Evolutionary conservation across 2,888 invertebrate species (phyloP).

Genomic region (Oithona nana): DNA sequence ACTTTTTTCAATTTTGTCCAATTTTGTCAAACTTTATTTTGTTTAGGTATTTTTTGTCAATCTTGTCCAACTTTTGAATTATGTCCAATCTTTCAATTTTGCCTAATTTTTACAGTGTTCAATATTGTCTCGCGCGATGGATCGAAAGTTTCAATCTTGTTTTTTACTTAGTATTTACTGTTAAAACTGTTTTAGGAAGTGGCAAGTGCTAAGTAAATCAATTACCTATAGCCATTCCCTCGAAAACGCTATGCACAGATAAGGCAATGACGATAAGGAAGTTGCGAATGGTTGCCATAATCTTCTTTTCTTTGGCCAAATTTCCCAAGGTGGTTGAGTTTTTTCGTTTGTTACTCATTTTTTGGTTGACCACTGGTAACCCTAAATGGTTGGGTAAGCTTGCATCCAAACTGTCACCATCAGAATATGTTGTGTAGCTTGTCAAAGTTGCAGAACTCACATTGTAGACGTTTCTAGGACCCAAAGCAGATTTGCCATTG

Average conservation of each 20-base stretch:
- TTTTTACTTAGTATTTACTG: too few relatives aligned
- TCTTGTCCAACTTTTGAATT: too few relatives aligned
- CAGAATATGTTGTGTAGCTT: conserved; percentile 1
- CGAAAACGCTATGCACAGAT: conserved; percentile 36
- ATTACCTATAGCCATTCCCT: conserved; percentile 34
- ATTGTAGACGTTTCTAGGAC: background rate
- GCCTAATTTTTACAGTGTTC: too few relatives aligned
- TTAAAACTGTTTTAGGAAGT: too few relatives aligned
- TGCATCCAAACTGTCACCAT: background rate
- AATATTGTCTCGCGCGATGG: too few relatives aligned
- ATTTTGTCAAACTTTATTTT: too few relatives aligned
- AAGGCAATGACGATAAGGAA: conserved; percentile 27
- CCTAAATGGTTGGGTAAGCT: background rate
- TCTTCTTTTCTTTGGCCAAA: conserved; percentile 1
- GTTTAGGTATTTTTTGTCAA: too few relatives aligned
- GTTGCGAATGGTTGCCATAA: conserved; percentile 7
- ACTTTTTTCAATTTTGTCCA: too few relatives aligned
- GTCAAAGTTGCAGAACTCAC: conserved; percentile 1
- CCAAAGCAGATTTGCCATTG: background rate
- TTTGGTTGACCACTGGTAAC: background rate
- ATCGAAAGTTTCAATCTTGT: too few relatives aligned
- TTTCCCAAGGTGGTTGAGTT: background rate
- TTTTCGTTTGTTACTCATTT: background rate
- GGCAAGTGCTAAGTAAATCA: conserved; percentile 20
- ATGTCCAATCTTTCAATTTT: too few relatives aligned